Evolutionary conservation across 1,140 invertebrate genomes (phyloP), one percentile per base, ranked within the genome.

Genomic region (Pseudobourletiella spinata): DNA sequence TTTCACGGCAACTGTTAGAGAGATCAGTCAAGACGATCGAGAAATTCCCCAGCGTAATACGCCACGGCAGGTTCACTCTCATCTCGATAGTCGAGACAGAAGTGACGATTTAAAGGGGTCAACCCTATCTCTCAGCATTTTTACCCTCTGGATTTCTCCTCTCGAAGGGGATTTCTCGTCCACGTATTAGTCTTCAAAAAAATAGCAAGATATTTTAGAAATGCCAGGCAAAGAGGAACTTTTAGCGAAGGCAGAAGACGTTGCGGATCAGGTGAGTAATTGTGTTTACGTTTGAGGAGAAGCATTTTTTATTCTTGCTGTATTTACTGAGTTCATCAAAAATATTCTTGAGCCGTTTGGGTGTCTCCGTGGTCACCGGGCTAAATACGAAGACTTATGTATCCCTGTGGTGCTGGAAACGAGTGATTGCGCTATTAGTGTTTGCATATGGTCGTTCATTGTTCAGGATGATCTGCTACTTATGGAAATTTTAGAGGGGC

Each of bases 221-320:
- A 89, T 89, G 86, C 83, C 84, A 80, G 82, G 83, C 77, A 86
- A 88, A 76, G 89, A 87, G 77, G 89, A 93, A 82, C 84, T 92
- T 73, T 80, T 95, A 72, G 83, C 89, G 62, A 89, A 85, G 74
- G 91, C 91, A 43, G 92, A 97, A 80, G 92, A 96, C 78, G 79
- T 94, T 71, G 91, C 90, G 59, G 93, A 97, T 79, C 89, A 94
- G 85, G 93, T 95, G 81, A 81, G 20, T 54, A 32, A 39, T 48
- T 39, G 26, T 55, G 35, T 61, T 54, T 56, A 26, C 61, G 63
- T 52, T 16, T 16, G 3, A 29, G 11, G 25, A 16, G 8, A 22
- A 8, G 8, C 61, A 64, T 66, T 68, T 65, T 63, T 67, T 71
- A 71, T 57, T 61, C 57, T 57, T 54, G 74, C 68, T 71, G 74